Percentiles rank a stretch among this genome's conserved stretches.
phyloP scores from a whole-genome alignment of 2,113 vertebrate species.

The Bettongia penicillata region DNA sequence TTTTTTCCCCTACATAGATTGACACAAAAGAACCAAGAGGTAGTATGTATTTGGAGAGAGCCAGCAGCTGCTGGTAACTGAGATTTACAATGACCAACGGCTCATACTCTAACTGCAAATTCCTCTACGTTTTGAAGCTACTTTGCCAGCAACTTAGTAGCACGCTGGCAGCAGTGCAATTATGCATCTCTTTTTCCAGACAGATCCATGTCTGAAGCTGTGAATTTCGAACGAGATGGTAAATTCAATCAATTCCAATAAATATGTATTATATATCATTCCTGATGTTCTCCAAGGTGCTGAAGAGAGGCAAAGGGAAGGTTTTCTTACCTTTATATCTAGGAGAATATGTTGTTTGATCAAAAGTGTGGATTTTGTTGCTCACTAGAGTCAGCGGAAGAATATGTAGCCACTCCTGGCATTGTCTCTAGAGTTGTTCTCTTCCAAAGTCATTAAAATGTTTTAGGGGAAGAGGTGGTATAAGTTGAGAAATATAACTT shows the following conservation, averaged over 20 bases:
- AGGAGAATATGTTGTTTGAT: not conserved
- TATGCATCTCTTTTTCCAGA: not conserved
- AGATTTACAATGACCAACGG: not conserved
- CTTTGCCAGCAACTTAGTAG: not conserved
- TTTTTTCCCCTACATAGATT: not conserved
- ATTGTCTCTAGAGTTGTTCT: not conserved
- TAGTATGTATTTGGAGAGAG: not conserved
- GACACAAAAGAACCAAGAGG: not conserved
- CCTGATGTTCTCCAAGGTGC: not conserved
- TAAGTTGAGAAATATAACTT: not conserved
- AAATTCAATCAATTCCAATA: not conserved
- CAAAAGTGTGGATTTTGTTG: not conserved
- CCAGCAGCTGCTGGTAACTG: not conserved
- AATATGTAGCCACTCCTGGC: not conserved
- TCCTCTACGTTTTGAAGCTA: not conserved
- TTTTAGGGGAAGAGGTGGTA: not conserved
- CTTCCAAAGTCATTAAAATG: not conserved
- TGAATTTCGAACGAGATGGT: not conserved
- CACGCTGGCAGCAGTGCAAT: not conserved
- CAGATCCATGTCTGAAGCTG: not conserved
- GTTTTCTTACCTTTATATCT: not conserved
- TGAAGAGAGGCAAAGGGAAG: not conserved
- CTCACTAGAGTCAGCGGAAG: not conserved
- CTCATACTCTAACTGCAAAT: not conserved
- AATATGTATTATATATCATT: not conserved